Percentiles rank a stretch among this genome's conserved stretches.
Conservation (phyloP, 2,113 vertebrate genomes). For the Catharus bicknelli region DNA sequence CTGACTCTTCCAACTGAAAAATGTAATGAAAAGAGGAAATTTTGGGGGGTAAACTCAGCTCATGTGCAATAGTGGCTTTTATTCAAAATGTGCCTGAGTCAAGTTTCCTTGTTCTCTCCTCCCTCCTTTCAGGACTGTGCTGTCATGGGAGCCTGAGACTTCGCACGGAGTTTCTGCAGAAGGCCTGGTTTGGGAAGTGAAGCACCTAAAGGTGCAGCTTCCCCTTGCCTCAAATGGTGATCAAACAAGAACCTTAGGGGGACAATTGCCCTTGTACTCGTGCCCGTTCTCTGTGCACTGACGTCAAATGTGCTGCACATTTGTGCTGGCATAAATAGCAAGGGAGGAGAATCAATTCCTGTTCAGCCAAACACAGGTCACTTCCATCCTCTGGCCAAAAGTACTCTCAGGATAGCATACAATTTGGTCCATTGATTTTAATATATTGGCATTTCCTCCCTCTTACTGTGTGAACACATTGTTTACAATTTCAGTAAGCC, state of each 20-base stretch:
- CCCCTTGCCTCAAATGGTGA: neutral
- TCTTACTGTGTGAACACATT: neutral
- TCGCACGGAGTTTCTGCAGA: neutral
- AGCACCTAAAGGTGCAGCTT: neutral
- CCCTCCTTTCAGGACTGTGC: neutral
- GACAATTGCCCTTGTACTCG: neutral
- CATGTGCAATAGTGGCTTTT: neutral
- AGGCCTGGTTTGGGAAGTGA: neutral
- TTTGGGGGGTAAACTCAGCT: neutral
- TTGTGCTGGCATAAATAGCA: neutral
- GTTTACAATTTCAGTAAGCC: slow-evolving; percentile 25
- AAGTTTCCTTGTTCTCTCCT: neutral
- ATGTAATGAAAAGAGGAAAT: neutral
- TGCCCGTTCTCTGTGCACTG: neutral
- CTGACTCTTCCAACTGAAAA: slow-evolving; percentile 6
- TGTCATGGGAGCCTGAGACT: neutral
- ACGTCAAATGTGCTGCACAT: slow-evolving; percentile 33
- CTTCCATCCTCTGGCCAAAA: slow-evolving; percentile 51
- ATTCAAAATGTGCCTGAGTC: neutral
- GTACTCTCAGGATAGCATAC: neutral
- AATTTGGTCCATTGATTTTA: slow-evolving; percentile 37
- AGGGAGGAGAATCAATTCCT: slow-evolving; percentile 19
- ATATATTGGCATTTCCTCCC: slow-evolving; percentile 43
- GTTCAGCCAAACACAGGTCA: slow-evolving; percentile 5
- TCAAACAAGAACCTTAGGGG: neutral